Base-by-base conservation (phyloP, 2,113 vertebrate species). In the Siniperca chuatsi region DNA sequence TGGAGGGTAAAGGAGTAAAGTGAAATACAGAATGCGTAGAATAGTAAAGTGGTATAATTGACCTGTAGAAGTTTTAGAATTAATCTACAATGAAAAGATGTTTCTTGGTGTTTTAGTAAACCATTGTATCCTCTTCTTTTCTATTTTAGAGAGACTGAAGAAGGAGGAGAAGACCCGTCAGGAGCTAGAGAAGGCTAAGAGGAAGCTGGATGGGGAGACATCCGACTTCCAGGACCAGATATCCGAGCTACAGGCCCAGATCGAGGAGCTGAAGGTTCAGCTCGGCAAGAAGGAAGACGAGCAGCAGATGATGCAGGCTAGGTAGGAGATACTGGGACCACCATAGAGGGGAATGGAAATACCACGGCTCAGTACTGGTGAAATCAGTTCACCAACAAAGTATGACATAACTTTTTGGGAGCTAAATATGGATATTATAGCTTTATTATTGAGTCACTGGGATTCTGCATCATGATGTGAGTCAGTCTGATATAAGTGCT, bases 131-230 rank as follows among this genome's bases (percentile, higher is more conserved):
- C 12, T 67, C 2, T 68, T 54, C 1, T 48, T 70, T 60, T 62
- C 68, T 58, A 10, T 67, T 68, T 13, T 81, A 99, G 98, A 99
- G 89, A 96, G 98, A 33, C 94, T 99, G 5, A 99, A 99, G 92
- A 99, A 99, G 92, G 98, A 99, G 88, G 98, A 99, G 86, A 99
- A 99, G 84, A 99, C 98, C 0, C 97, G 98, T 0, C 98, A 99
- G 81, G 98, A 99, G 87, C 88, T 99, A 4, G 98, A 99, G 92
- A 99, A 99, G 90, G 96, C 98, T 1, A 99, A 99, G 92, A 95
- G 98, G 82, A 99, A 99, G 85, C 97, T 99, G 71, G 98, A 99
- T 0, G 98, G 96, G 0, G 98, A 99, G 83, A 99, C 96, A 0
- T 97, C 98, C 0, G 98, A 99, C 90, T 95, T 98, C 20, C 97